These are phyloP conservation scores for Trichopria drosophilae DNA, from an alignment of 2,888 invertebrate species.

Conservation along the genomic window DNA sequence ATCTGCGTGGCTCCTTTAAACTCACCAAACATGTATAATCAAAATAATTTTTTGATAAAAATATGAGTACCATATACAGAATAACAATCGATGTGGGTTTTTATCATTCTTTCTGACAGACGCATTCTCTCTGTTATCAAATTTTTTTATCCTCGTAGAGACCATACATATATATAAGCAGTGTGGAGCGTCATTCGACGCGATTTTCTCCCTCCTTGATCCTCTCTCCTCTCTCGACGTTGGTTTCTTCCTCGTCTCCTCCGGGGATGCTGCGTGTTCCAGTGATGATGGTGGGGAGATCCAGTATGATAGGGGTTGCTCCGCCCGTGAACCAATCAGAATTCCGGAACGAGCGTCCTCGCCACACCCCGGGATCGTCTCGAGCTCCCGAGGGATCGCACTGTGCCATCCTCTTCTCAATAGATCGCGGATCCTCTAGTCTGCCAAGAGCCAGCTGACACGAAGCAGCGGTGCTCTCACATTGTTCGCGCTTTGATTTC, in stretches of 20 bases:
- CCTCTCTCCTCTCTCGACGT: constrained; percentile 10
- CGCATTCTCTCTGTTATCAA: no score
- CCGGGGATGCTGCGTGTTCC: constrained; percentile 48
- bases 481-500: constrained; percentile 28
- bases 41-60: no score
- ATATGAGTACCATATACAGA: no score
- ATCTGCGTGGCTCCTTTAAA: no score
- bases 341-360: constrained; percentile 49
- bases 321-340: constrained; percentile 58
- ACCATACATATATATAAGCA: neutral
- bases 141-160: no score
- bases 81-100: no score
- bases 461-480: constrained; percentile 40
- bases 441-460: constrained; percentile 57
- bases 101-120: no score
- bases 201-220: constrained; percentile 14
- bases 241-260: constrained; percentile 14
- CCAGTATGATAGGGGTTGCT: constrained; percentile 55
- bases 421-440: constrained; percentile 55
- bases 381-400: constrained; percentile 36
- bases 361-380: constrained; percentile 54
- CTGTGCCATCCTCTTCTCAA: constrained; percentile 55
- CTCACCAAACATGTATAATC: no score
- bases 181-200: neutral
- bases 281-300: constrained; percentile 39